These are phyloP conservation scores for Agelas oroides DNA, from an alignment of 37 sponge, comb jelly and placozoan genomes.

Conservation along the genomic window DNA sequence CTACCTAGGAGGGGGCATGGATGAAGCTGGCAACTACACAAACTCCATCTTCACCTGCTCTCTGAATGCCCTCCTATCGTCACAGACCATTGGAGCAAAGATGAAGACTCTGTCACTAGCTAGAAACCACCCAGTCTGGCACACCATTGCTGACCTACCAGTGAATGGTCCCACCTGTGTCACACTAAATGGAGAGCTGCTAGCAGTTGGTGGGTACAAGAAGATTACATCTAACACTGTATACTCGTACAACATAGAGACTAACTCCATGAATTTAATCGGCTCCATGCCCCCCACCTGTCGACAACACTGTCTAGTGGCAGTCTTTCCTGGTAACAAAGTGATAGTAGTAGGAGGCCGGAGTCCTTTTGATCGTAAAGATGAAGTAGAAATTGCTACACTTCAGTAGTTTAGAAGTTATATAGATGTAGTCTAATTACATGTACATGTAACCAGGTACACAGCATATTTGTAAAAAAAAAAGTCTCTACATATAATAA, in stretches of 20 bases:
- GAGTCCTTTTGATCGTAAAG: too few relatives aligned
- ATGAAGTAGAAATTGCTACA: too few relatives aligned
- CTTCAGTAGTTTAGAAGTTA: too few relatives aligned
- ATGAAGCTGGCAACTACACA: too few relatives aligned
- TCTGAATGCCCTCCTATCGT: background rate
- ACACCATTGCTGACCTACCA: background rate
- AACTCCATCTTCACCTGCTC: background rate
- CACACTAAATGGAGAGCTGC: background rate
- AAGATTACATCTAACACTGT: background rate
- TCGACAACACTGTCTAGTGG: too few relatives aligned
- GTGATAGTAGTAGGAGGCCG: slow-evolving; percentile 2
- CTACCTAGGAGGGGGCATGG: slow-evolving; percentile 2
- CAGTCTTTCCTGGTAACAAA: background rate
- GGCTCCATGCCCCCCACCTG: background rate
- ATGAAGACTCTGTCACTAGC: too few relatives aligned
- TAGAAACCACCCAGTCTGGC: background rate
- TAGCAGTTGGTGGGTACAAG: background rate
- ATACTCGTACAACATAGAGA: background rate
- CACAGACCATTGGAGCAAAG: too few relatives aligned
- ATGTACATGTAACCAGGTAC: too few relatives aligned
- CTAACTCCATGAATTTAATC: background rate
- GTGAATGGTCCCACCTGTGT: background rate
- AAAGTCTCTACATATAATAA: too few relatives aligned
- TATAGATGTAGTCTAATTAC: too few relatives aligned
- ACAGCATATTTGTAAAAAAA: too few relatives aligned